Evolutionary conservation across 2,113 vertebrate genomes (phyloP).

Genomic region (Prionailurus viverrinus): DNA sequence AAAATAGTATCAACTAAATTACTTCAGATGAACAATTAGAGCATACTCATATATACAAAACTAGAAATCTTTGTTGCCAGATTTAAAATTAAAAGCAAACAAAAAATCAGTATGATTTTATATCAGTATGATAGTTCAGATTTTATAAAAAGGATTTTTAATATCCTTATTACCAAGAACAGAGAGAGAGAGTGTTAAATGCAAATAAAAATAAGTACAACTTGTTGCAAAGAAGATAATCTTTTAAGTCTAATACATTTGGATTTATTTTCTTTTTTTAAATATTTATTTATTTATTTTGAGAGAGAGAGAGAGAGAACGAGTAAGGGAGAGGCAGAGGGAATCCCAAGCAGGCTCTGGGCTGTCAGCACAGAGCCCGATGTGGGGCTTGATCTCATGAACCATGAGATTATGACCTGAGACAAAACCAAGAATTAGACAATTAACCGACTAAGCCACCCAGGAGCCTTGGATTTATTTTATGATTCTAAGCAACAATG

Average conservation of each 20-base stretch:
- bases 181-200: conserved; percentile 9
- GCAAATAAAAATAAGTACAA: conserved; percentile 29
- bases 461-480: not conserved
- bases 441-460: too few relatives aligned
- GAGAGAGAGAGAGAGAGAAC: too few relatives aligned
- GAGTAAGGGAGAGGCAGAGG: too few relatives aligned
- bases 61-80: not conserved
- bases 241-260: not conserved
- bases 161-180: conserved; percentile 21
- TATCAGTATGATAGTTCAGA: not conserved
- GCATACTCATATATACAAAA: not conserved
- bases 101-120: not conserved
- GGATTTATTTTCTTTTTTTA: not conserved
- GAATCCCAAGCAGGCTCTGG: too few relatives aligned
- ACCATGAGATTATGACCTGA: too few relatives aligned
- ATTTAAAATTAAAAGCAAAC: conserved; percentile 54
- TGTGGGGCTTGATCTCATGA: too few relatives aligned
- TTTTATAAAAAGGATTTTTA: conserved; percentile 44
- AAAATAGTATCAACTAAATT: conserved; percentile 55
- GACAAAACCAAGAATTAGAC: too few relatives aligned
- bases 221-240: not conserved
- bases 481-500: not conserved
- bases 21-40: conserved; percentile 60
- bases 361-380: too few relatives aligned
- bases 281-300: too few relatives aligned